These are phyloP conservation scores for Fissipunctia ypsillon DNA, from an alignment of 2,888 invertebrate genomes.

Conservation along the genomic window DNA sequence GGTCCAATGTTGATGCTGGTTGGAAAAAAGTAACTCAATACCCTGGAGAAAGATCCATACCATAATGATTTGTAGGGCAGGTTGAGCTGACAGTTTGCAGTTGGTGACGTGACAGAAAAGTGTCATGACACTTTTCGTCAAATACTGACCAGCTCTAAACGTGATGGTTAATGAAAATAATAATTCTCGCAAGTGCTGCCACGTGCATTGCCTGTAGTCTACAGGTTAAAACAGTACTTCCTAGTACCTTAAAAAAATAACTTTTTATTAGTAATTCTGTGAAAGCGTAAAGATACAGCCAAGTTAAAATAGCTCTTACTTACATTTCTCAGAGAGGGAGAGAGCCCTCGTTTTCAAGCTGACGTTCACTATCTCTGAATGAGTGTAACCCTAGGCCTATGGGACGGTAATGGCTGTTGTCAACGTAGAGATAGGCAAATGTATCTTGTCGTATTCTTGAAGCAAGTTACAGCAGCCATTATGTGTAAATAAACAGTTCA, in stretches of 20 bases:
- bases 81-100: too few species aligned
- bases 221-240: background rate
- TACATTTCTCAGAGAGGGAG: constrained; percentile 24
- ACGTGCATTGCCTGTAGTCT: background rate
- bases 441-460: constrained; percentile 10
- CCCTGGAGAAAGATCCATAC: background rate
- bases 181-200: background rate
- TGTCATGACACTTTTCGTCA: background rate
- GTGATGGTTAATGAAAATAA: background rate
- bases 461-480: background rate
- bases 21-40: background rate
- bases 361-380: constrained; percentile 12
- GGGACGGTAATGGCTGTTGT: constrained; percentile 7
- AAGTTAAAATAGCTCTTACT: constrained; percentile 23
- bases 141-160: too few species aligned
- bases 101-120: background rate
- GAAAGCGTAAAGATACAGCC: constrained; percentile 30
- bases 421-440: constrained; percentile 11
- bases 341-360: background rate
- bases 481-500: background rate
- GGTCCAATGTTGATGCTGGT: background rate
- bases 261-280: constrained; percentile 10
- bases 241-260: constrained; percentile 14
- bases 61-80: background rate
- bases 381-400: constrained; percentile 14